Conservation (phyloP, 2,797 vertebrate species). For the Bufotes viridis region DNA sequence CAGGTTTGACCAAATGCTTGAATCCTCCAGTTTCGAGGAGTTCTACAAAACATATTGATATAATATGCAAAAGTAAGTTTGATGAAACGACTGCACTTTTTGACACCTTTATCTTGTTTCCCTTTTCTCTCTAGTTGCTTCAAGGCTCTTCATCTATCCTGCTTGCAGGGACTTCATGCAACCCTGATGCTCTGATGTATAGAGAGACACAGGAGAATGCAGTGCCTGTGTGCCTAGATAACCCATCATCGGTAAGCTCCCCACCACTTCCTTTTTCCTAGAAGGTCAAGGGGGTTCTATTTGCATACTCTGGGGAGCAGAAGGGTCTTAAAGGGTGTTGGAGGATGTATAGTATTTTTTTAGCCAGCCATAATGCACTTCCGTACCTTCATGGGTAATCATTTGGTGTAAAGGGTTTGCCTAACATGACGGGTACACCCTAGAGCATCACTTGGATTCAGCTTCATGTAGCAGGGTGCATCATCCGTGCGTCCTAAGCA, state of each 20-base stretch:
- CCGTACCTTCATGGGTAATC: background rate
- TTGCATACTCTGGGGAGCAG: background rate
- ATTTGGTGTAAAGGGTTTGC: conserved; percentile 21
- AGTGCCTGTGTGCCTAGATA: conserved; percentile 57
- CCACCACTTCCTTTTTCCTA: background rate
- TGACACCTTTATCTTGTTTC: conserved; percentile 15
- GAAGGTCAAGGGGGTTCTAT: background rate
- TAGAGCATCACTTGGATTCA: conserved; percentile 9
- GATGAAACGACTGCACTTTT: background rate
- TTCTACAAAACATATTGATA: background rate
- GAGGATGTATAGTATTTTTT: background rate
- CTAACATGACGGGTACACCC: conserved; percentile 28
- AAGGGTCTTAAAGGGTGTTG: background rate
- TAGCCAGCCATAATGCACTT: background rate
- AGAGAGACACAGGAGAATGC: conserved; percentile 60
- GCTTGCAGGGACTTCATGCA: conserved; percentile 56
- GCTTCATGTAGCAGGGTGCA: background rate
- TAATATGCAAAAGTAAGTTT: background rate
- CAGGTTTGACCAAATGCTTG: background rate
- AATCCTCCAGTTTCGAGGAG: background rate
- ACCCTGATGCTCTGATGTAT: conserved; percentile 57
- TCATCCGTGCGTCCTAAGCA: conserved; percentile 24
- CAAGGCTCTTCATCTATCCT: conserved; percentile 58
- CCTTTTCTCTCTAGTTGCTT: conserved; percentile 53
- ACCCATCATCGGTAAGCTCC: conserved; percentile 57